Evolutionary conservation across 2,888 invertebrate genomes (phyloP), one percentile per base, ranked within the genome.

Genomic region (Lycophotia porphyrea): DNA sequence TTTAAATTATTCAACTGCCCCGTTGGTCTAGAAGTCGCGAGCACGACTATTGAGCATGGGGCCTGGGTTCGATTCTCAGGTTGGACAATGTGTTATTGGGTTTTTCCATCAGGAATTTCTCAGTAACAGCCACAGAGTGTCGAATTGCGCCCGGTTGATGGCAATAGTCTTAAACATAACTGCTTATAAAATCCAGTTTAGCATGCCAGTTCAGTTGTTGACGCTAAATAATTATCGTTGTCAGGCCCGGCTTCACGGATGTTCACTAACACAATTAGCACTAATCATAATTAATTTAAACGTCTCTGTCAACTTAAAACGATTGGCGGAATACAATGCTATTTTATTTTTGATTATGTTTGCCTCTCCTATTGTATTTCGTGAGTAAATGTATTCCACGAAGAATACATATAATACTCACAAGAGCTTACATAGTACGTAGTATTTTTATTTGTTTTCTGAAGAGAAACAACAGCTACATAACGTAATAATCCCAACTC

Each of bases 291-390:
- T 18, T 63, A 68, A n/a, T 71, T 68, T 5, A 5, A 68, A 15
- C 42, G 21, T 27, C n/a, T 71, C n/a, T 44, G 68, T 47, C 44
- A 47, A 36, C 21, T 71, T 44, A 21, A 36, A 67, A 68, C 44
- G 36, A 5, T 21, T 34, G 27, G 36, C 13, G 15, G n/a, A 47
- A 47, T 47, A 36, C 21, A 70, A 70, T 70, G 36, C 21, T 24
- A 27, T 36, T 47, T 47, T 71, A 5, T 36, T 71, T 69, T 36
- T 27, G n/a, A 47, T 36, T 11, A 18, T 49, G 11, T 47, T 71
- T 71, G 15, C 24, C 63, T 36, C 18, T 69, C 24, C 21, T 49
- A 36, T 42, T 42, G 13, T n/a, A 71, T 34, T 68, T 36, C 1
- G 21, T 68, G 27, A 71, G 34, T 34, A 34, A 49, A 47, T 18